These are phyloP conservation scores for Sebastes minor DNA, from an alignment of 2,797 vertebrate genomes.

Conservation along the genomic window DNA sequence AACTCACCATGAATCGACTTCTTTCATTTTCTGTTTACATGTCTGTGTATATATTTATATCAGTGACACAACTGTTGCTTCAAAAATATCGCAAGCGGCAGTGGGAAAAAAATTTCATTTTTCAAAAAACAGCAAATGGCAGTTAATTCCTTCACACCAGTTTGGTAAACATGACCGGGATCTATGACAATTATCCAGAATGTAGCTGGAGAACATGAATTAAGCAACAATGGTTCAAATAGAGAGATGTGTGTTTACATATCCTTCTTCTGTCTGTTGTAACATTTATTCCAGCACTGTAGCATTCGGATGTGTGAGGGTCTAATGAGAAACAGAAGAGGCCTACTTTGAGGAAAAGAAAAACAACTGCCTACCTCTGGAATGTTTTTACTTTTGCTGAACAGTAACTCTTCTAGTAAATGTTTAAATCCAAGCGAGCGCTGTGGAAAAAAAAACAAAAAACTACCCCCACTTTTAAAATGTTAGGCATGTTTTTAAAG, in stretches of 20 bases:
- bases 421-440: not conserved
- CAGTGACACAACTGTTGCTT: not conserved
- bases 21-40: not conserved
- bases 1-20: not conserved
- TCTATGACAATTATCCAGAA: not conserved
- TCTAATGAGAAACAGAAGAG: constrained; percentile 67
- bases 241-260: not conserved
- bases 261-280: not conserved
- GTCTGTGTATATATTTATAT: not conserved
- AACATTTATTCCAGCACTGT: constrained; percentile 4
- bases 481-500: constrained; percentile 7
- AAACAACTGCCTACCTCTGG: constrained; percentile 30
- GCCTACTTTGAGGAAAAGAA: constrained; percentile 39
- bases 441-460: not conserved
- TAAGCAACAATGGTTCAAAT: not conserved
- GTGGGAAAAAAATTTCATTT: not conserved
- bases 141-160: not conserved
- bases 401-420: constrained; percentile 20
- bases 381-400: constrained; percentile 58
- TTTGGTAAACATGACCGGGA: not conserved
- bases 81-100: not conserved
- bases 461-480: not conserved
- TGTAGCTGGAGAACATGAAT: not conserved
- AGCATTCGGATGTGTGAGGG: constrained; percentile 16
- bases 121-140: not conserved